Conservation (phyloP, 2,113 vertebrate genomes). For the Struthidea cinerea region DNA sequence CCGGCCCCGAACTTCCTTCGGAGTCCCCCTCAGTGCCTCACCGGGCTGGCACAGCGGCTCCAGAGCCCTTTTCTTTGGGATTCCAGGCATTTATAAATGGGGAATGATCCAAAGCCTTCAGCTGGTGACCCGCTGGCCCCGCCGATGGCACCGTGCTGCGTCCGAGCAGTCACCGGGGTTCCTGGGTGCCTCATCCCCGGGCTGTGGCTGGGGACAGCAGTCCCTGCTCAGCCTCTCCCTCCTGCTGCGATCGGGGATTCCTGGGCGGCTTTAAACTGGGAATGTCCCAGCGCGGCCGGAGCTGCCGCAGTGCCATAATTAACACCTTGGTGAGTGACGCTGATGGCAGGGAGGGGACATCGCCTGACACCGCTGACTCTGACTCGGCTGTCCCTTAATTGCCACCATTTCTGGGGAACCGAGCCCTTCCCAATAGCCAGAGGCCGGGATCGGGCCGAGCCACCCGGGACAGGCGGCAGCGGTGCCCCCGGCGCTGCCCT, state of each 20-base stretch:
- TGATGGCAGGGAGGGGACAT: background rate
- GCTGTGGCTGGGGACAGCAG: background rate
- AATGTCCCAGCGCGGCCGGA: rapidly evolving
- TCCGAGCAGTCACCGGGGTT: rapidly evolving
- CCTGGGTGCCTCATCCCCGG: background rate
- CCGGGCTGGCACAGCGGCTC: background rate
- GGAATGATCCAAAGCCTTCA: background rate
- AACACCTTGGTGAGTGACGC: background rate
- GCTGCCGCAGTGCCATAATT: background rate
- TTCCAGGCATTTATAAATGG: background rate
- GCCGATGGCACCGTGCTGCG: rapidly evolving
- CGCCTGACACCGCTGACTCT: background rate
- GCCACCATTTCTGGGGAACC: background rate
- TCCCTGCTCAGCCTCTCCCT: background rate
- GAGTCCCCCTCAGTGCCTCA: background rate
- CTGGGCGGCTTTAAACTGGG: background rate
- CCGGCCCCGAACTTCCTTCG: background rate
- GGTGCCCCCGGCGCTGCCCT: background rate
- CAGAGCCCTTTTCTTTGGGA: background rate
- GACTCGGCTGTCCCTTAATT: background rate
- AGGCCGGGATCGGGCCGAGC: background rate
- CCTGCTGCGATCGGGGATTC: background rate
- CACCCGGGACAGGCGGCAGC: background rate
- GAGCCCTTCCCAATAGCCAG: background rate
- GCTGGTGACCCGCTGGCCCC: background rate